These are phyloP conservation scores for Ametastegia equiseti DNA, from an alignment of 2,888 invertebrate genomes.

Conservation along the genomic window DNA sequence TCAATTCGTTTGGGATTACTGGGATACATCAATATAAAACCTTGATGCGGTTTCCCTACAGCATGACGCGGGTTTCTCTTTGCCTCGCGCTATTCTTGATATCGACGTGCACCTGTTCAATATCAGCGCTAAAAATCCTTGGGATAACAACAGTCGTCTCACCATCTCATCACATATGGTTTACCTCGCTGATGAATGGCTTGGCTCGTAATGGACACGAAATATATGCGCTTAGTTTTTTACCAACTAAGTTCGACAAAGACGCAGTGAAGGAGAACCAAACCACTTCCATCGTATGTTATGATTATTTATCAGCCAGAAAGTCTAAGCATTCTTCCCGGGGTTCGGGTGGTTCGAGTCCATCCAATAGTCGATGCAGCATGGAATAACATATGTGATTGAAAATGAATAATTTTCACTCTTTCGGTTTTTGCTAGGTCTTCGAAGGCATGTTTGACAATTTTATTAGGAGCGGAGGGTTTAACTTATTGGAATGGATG, in stretches of 20 bases:
- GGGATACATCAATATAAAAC: neutral
- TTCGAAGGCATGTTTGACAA: neutral
- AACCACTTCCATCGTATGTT: slow-evolving; percentile 2
- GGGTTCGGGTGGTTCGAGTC: neutral
- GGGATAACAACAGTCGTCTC: neutral
- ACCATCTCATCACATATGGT: slow-evolving; percentile 13
- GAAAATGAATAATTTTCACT: neutral
- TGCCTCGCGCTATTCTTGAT: neutral
- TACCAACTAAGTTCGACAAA: neutral
- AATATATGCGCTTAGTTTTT: neutral
- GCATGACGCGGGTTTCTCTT: neutral
- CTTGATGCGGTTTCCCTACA: neutral
- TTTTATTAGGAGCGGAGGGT: slow-evolving; percentile 1
- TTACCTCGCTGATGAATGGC: slow-evolving; percentile 4
- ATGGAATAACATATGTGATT: neutral
- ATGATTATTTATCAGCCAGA: neutral
- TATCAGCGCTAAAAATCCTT: neutral
- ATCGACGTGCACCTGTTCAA: neutral
- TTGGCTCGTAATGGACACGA: slow-evolving; percentile 13
- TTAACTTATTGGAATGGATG: slow-evolving; percentile 19
- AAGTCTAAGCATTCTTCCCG: neutral
- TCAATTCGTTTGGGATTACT: too few relatives aligned
- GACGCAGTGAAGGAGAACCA: neutral
- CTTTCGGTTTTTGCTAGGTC: neutral
- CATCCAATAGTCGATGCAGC: neutral